Evolutionary conservation across 1,140 invertebrate species (phyloP), one percentile per base, ranked within the genome.

Genomic region (Caenorhabditis brenneri): DNA sequence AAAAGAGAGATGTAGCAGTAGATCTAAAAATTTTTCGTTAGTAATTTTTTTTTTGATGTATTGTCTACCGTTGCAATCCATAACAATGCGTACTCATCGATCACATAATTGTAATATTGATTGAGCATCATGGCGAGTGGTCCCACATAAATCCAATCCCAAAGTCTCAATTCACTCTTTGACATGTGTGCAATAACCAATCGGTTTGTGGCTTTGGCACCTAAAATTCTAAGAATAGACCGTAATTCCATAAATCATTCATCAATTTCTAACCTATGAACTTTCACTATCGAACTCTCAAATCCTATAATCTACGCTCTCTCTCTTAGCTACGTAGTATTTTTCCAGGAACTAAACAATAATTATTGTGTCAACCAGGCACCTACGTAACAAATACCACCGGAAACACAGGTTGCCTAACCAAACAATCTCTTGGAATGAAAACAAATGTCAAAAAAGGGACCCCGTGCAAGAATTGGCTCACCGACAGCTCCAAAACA

Each of bases 101-200:
- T 92, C 86, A 95, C 94, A 89, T 94, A 95, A 92, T 97, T 97
- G 91, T 98, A 98, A 16, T 99, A 99, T 92, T 99, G 97, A 93
- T 99, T 99, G 48, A 98, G 93, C 92, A 99, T 97, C 83, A 99
- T 92, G 93, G 97, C 94, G 27, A 94, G 93, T 31, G 97, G 97
- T 9, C 97, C 97, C 58, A 98, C 91, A 80, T 98, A 92, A 19
- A 95, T 95, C 91, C 94, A 95, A 92, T 99, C 97, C 91, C 96
- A 94, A 91, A 98, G 95, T 86, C 96, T 94, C 95, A 99, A 96
- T 92, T 97, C 96, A 92, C 95, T 96, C 92, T 96, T 97, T 3
- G 96, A 97, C 97, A 99, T 99, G 91, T 99, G 97, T 39, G 97
- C 97, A 95, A 84, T 65, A 96, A 98, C 96, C 87, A 99, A 92